Conservation (phyloP, 2,113 vertebrate genomes). For the Perca schrenkii region DNA sequence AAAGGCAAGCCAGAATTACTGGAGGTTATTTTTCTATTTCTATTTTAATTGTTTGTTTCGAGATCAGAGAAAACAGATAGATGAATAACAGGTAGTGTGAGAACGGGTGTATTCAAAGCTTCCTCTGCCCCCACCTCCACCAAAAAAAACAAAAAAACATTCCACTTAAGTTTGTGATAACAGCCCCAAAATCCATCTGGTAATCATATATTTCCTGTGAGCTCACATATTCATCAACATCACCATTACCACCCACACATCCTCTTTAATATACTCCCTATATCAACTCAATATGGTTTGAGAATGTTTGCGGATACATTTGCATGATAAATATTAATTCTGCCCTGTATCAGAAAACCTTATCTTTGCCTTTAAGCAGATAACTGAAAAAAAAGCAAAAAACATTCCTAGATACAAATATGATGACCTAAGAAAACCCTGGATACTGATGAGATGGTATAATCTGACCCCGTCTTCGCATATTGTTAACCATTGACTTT, state of each 20-base stretch:
- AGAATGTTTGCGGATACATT: not conserved
- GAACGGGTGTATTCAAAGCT: slow-evolving; percentile 40
- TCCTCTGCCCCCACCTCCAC: not conserved
- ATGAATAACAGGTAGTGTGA: slow-evolving; percentile 49
- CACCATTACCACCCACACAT: not conserved
- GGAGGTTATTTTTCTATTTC: slow-evolving; percentile 30
- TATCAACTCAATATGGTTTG: slow-evolving; percentile 7
- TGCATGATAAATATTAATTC: slow-evolving; percentile 50
- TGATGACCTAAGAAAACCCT: slow-evolving; percentile 32
- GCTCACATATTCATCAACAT: slow-evolving; percentile 10
- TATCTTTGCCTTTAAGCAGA: not conserved
- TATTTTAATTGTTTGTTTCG: slow-evolving; percentile 33
- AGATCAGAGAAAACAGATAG: slow-evolving; percentile 23
- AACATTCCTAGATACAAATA: slow-evolving; percentile 3
- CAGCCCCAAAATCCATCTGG: slow-evolving; percentile 25
- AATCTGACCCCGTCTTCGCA: slow-evolving; percentile 22
- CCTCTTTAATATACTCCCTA: not conserved
- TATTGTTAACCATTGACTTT: slow-evolving; percentile 48
- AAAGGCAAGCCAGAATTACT: slow-evolving; percentile 17
- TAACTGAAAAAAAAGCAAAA: slow-evolving; percentile 26
- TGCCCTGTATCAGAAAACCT: slow-evolving; percentile 18
- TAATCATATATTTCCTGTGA: slow-evolving; percentile 24
- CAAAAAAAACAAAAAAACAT: slow-evolving; percentile 36
- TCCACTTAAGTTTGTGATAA: slow-evolving; percentile 34
- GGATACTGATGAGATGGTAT: slow-evolving; percentile 9